Conservation (phyloP, 2,113 vertebrate genomes). For the Salvelinus fontinalis region DNA sequence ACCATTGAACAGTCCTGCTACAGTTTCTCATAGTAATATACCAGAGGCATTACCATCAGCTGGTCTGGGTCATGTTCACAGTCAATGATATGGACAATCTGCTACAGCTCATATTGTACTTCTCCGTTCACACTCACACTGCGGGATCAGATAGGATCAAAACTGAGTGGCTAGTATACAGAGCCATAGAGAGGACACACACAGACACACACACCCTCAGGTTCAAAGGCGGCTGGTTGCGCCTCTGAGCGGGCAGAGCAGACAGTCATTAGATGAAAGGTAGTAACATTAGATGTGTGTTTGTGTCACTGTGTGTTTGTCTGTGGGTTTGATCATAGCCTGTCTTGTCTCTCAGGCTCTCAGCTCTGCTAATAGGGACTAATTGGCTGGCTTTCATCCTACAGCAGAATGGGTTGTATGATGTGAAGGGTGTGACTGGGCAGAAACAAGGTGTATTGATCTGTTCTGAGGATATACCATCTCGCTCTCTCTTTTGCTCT, state of each 20-base stretch:
- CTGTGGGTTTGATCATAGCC: constrained; percentile 72
- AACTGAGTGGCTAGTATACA: constrained; percentile 33
- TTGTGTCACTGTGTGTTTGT: constrained; percentile 74
- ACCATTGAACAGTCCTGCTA: constrained; percentile 27
- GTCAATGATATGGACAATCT: constrained; percentile 46
- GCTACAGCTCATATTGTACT: constrained; percentile 26
- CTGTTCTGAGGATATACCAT: constrained; percentile 31
- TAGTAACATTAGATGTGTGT: constrained; percentile 69
- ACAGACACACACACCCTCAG: constrained; percentile 28
- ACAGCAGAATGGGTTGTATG: constrained; percentile 48
- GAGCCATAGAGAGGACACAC: constrained; percentile 37
- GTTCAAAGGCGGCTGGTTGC: constrained; percentile 68
- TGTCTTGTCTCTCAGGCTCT: constrained; percentile 58
- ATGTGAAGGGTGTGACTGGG: constrained; percentile 63
- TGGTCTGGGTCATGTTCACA: constrained; percentile 42
- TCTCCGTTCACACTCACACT: constrained; percentile 30
- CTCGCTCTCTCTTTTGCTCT: neutral
- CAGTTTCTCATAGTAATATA: constrained; percentile 1
- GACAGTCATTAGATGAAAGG: constrained; percentile 73
- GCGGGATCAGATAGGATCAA: constrained; percentile 30
- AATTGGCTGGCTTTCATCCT: constrained; percentile 70
- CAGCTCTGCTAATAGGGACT: constrained; percentile 65
- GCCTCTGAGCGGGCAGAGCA: constrained; percentile 48
- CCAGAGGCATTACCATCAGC: constrained; percentile 40
- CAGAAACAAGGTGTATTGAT: constrained; percentile 52